These are phyloP conservation scores for Bufo bufo DNA, from an alignment of 2,113 vertebrate species.

Conservation along the genomic window DNA sequence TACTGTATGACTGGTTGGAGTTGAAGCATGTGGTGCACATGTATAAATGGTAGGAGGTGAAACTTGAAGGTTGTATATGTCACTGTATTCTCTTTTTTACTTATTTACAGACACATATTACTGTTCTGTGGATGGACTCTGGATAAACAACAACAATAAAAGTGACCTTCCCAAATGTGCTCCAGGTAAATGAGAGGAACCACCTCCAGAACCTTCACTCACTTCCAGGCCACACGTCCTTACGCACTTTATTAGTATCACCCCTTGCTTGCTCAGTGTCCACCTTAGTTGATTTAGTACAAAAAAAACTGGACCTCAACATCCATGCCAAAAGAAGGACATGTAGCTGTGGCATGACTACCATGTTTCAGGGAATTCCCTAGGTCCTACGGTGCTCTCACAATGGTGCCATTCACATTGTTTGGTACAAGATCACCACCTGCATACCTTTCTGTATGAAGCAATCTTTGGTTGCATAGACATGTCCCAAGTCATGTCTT, in stretches of 20 bases:
- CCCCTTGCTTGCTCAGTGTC: neutral
- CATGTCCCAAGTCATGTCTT: no score
- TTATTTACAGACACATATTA: constrained; percentile 66
- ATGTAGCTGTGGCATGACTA: no score
- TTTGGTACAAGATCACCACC: no score
- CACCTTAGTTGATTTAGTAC: neutral
- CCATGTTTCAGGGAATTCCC: no score
- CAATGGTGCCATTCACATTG: no score
- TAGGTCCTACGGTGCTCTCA: no score
- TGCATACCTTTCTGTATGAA: no score
- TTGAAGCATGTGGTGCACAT: neutral
- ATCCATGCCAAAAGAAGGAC: neutral
- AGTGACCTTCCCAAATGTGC: constrained; percentile 69
- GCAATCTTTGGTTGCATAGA: no score
- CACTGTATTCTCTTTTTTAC: neutral
- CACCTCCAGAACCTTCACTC: neutral
- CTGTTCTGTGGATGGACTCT: constrained; percentile 71
- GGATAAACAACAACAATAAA: constrained; percentile 68
- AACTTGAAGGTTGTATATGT: neutral
- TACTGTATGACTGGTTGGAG: neutral
- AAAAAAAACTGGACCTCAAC: neutral
- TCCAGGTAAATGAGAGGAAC: constrained; percentile 69
- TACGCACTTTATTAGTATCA: neutral
- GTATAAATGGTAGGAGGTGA: neutral
- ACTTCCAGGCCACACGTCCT: neutral